A percentile compares a stretch with the other conserved stretches of the same genome.
phyloP scores from a whole-genome alignment of 2,113 vertebrate genomes.

The Plestiodon gilberti region DNA sequence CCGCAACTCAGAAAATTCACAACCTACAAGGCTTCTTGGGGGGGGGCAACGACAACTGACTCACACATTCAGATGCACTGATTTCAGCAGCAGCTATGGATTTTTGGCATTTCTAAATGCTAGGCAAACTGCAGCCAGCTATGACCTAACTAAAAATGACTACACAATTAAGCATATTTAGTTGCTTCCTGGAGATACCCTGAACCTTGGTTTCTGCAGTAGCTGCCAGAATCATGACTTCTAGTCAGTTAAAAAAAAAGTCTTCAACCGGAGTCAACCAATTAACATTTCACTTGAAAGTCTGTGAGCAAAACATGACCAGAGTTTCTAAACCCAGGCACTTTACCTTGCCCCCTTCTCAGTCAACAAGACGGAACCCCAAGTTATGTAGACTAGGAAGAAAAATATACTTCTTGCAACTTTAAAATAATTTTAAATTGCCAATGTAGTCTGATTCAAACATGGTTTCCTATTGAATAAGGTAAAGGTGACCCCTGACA shows the following conservation, averaged over 20 bases:
- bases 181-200: slow-evolving; percentile 9
- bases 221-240: not conserved
- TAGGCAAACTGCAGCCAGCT: fast-evolving
- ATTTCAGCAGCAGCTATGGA: not conserved
- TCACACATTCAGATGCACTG: not conserved
- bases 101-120: slow-evolving; percentile 16
- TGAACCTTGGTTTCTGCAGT: not conserved
- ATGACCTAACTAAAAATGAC: not conserved
- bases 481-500: no score
- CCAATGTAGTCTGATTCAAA: not conserved
- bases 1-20: not conserved
- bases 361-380: not conserved
- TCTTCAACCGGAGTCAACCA: slow-evolving; percentile 15
- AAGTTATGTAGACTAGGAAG: not conserved
- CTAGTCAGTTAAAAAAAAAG: not conserved
- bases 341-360: not conserved
- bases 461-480: not conserved
- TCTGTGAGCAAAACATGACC: not conserved
- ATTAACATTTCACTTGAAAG: slow-evolving; percentile 8
- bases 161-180: not conserved
- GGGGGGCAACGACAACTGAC: not conserved
- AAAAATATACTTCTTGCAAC: not conserved
- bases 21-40: no score
- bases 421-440: not conserved
- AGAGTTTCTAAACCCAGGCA: not conserved